Base-by-base conservation (phyloP, 2,888 invertebrate genomes). In the Heteromurus nitidus region DNA sequence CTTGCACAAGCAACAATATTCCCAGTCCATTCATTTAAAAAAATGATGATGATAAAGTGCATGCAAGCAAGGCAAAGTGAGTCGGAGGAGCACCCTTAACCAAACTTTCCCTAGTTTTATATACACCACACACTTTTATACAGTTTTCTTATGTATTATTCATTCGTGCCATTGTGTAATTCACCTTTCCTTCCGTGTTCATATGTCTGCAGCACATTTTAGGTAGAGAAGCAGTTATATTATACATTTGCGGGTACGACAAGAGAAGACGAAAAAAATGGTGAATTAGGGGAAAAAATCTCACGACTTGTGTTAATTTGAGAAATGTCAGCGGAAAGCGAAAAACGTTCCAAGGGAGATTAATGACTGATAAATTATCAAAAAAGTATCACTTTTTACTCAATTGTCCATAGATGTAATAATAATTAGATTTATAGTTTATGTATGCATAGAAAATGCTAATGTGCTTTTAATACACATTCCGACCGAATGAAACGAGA, bases 381-480 rank as follows among this genome's bases (percentile, higher is more conserved):
- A 85, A 85, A 86, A 86, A 80, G 68, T 86, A 87, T 86, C 87
- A 86, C 83, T 81, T 82, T 83, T 82, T 85, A 68, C 80, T 77
- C 70, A 80, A 85, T 85, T 81, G 84, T 80, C 82, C 82, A 83
- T 86, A 79, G 82, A 76, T 76, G 82, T 84, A 84, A 85, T 84
- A 86, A 87, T 86, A 85, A 86, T 87, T 87, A 86, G 87, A 87
- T 87, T 87, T 87, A 87, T 87, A 85, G 86, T 86, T 87, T 86
- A 85, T 86, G 83, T 87, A 87, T 87, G 87, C 87, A 87, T 87
- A 67, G 85, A 85, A 86, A 87, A 86, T 87, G 85, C 85, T 85
- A 86, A 85, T 86, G 81, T 58, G 67, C 72, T 80, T 84, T 85
- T 86, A 82, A 82, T 85, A 80, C 79, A 67, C 47, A 22, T 31